Conservation (phyloP, 2,888 invertebrate genomes). For the Papilio demoleus region DNA sequence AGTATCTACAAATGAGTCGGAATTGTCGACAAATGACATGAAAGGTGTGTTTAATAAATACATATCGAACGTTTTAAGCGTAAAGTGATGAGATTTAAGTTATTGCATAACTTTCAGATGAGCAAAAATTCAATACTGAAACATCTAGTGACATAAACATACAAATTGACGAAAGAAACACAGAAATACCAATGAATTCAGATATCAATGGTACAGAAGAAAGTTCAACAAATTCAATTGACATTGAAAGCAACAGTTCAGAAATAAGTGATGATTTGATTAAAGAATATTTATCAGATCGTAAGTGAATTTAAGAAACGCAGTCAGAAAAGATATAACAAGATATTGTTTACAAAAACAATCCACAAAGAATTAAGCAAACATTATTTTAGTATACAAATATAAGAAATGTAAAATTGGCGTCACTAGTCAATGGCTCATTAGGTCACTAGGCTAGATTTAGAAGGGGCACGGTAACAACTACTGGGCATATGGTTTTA, state of each 20-base stretch:
- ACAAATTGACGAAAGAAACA: neutral
- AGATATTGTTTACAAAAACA: too few relatives aligned
- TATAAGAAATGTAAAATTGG: too few relatives aligned
- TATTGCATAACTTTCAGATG: slow-evolving; percentile 26
- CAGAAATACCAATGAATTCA: slow-evolving; percentile 1
- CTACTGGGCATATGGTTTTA: too few relatives aligned
- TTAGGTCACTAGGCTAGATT: too few relatives aligned
- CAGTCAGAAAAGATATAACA: neutral
- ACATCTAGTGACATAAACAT: neutral
- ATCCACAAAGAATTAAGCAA: too few relatives aligned
- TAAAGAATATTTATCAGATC: slow-evolving; percentile 66
- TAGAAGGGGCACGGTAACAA: too few relatives aligned
- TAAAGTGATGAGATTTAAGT: neutral
- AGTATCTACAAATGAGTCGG: neutral
- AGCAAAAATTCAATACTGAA: neutral
- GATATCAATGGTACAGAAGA: neutral
- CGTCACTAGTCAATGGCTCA: neutral
- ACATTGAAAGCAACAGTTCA: slow-evolving; percentile 32
- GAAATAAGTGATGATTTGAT: slow-evolving; percentile 46
- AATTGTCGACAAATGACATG: neutral
- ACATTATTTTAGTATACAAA: too few relatives aligned
- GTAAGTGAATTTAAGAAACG: slow-evolving; percentile 59
- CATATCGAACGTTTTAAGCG: neutral
- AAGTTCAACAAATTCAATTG: neutral
- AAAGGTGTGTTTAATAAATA: slow-evolving; percentile 17